phyloP scores from a whole-genome alignment of 2,888 invertebrate genomes.

The Microctonus hyperodae region DNA sequence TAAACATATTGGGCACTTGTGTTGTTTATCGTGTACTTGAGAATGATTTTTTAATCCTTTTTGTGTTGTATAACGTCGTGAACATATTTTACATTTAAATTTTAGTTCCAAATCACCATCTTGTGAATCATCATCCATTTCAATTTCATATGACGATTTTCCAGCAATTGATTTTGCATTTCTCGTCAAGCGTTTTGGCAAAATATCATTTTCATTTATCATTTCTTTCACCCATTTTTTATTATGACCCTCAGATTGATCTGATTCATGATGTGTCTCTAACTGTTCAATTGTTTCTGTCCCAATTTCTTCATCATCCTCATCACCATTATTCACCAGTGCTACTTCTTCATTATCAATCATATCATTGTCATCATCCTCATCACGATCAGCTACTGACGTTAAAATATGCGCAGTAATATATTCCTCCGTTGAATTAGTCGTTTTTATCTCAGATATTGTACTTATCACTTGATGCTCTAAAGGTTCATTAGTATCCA shows the following conservation, averaged over 20 bases:
- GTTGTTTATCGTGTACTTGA: constrained; percentile 56
- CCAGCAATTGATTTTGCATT: constrained; percentile 49
- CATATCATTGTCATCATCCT: constrained; percentile 22
- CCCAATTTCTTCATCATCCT: constrained; percentile 28
- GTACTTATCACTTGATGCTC: constrained; percentile 13
- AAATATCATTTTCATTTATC: constrained; percentile 23
- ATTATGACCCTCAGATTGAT: constrained; percentile 5
- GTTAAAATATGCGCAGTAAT: constrained; percentile 37
- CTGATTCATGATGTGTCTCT: constrained; percentile 23
- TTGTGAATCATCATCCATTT: constrained; percentile 46
- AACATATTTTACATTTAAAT: constrained; percentile 56
- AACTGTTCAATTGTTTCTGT: constrained; percentile 14
- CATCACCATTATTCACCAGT: constrained; percentile 15
- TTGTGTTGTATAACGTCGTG: constrained; percentile 53
- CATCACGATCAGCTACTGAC: neutral
- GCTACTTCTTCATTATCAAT: neutral
- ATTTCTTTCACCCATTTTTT: constrained; percentile 37
- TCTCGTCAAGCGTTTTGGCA: constrained; percentile 45
- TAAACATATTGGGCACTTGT: constrained; percentile 54
- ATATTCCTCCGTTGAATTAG: constrained; percentile 34
- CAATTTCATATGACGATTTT: constrained; percentile 48
- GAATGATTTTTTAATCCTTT: constrained; percentile 58
- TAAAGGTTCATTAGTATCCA: constrained; percentile 26
- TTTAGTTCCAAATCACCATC: constrained; percentile 44
- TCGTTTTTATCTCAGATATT: constrained; percentile 30